Evolutionary conservation across 2,888 invertebrate genomes (phyloP).

Genomic region (Diaprepes abbreviatus): DNA sequence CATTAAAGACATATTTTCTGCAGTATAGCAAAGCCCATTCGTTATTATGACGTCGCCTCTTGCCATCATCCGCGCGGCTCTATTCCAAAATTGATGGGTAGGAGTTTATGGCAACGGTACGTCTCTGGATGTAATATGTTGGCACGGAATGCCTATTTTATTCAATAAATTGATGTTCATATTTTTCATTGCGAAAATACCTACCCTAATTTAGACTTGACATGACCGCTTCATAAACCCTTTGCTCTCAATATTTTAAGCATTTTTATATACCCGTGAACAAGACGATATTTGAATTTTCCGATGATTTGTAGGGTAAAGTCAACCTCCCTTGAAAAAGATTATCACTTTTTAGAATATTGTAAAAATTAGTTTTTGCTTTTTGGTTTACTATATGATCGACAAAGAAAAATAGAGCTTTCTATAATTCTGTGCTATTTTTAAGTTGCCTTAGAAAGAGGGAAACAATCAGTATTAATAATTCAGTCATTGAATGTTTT

Average conservation of each 20-base stretch:
- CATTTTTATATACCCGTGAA: too few species aligned
- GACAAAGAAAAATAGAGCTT: too few species aligned
- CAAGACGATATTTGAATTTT: too few species aligned
- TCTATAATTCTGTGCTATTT: too few species aligned
- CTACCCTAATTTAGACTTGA: conserved; percentile 42
- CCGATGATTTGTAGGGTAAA: too few species aligned
- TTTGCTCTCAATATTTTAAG: conserved; percentile 39
- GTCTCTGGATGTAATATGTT: conserved; percentile 43
- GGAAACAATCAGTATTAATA: too few species aligned
- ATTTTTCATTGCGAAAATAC: conserved; percentile 42
- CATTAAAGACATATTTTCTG: conserved; percentile 20
- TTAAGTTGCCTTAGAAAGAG: too few species aligned
- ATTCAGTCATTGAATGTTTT: too few species aligned
- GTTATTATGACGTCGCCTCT: conserved; percentile 41
- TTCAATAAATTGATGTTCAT: conserved; percentile 48
- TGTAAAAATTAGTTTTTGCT: too few species aligned
- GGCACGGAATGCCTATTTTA: conserved; percentile 48
- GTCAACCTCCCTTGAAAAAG: too few species aligned
- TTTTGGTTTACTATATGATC: too few species aligned
- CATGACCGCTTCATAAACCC: conserved; percentile 35
- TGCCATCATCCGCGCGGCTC: conserved; percentile 43
- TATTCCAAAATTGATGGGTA: conserved; percentile 47
- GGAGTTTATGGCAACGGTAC: conserved; percentile 42
- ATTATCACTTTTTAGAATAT: too few species aligned
- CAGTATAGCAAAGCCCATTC: conserved; percentile 34